Base-by-base conservation (phyloP, 2,888 invertebrate species). In the Sesia apiformis region DNA sequence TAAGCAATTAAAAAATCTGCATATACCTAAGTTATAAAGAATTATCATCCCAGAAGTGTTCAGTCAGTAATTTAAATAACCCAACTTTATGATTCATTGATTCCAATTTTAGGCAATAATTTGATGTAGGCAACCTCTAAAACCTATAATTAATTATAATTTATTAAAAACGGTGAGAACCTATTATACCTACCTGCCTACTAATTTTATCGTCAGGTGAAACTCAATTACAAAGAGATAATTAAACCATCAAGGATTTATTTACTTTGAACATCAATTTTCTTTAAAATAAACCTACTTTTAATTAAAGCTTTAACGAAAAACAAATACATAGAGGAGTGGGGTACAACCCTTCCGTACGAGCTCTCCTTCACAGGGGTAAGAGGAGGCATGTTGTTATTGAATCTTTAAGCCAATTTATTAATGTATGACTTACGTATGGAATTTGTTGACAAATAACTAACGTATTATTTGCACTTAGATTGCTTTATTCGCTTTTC, bases 301-400 rank as follows among this genome's bases (percentile, higher is more conserved):
- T 86, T 85, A 87, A 86, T 87, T 86, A 87, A 87, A 83, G 83
- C 85, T 82, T 80, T 83, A 84, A 85, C 83, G 81, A 81, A 85
- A 87, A 83, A 84, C 84, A 86, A 87, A 87, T 84, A 87, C 69
- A 84, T 73, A 74, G 67, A 66, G 67, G 74, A 62, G 62, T 68
- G 69, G 69, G 70, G 70, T 59, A 64, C 74, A 86, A 85, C 84
- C 85, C 85, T 84, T 81, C 74, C 76, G 72, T 65, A 66, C 67
- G 69, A 69, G 70, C 68, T 62, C 60, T 63, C 66, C 72, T 66
- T 68, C 74, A 70, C 68, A 67, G 67, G 66, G 69, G 69, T 67
- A 46, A 3, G 67, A 64, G 61, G 65, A 55, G 52, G 54, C 46
- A 55, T 55, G 58, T 61, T 63, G 63, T 63, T 64, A 64, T 63